These are phyloP conservation scores for Hemicentrotus pulcherrimus DNA, from an alignment of 35 echinoderm and acorn worm genomes.

Conservation along the genomic window DNA sequence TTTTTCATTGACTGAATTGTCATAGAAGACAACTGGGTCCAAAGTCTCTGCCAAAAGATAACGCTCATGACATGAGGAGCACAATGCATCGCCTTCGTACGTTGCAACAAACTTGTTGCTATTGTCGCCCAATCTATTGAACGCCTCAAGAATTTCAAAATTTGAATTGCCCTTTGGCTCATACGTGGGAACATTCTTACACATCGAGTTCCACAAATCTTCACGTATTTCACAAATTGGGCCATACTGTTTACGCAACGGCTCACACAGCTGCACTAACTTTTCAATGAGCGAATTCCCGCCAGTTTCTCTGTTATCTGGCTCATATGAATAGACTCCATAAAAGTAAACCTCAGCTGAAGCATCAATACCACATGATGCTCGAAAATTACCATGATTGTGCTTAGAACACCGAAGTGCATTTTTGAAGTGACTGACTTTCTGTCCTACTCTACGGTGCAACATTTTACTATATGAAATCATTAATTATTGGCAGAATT, in stretches of 20 bases:
- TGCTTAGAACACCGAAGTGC: background rate
- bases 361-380: constrained; percentile 3
- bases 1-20: background rate
- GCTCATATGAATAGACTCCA: background rate
- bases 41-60: background rate
- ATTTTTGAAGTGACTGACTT: background rate
- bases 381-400: background rate
- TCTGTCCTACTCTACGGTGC: too few relatives aligned
- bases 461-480: too few relatives aligned
- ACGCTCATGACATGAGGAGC: background rate
- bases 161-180: background rate
- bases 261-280: background rate
- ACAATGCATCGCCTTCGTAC: background rate
- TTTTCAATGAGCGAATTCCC: background rate
- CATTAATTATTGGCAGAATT: too few relatives aligned
- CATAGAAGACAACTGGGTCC: background rate
- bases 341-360: background rate
- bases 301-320: background rate
- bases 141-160: background rate
- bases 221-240: background rate
- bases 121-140: background rate
- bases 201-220: background rate
- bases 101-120: background rate
- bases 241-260: background rate
- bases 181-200: background rate